Evolutionary conservation across 2,113 vertebrate genomes (phyloP).

Genomic region (Dolichallabes microphthalmus): DNA sequence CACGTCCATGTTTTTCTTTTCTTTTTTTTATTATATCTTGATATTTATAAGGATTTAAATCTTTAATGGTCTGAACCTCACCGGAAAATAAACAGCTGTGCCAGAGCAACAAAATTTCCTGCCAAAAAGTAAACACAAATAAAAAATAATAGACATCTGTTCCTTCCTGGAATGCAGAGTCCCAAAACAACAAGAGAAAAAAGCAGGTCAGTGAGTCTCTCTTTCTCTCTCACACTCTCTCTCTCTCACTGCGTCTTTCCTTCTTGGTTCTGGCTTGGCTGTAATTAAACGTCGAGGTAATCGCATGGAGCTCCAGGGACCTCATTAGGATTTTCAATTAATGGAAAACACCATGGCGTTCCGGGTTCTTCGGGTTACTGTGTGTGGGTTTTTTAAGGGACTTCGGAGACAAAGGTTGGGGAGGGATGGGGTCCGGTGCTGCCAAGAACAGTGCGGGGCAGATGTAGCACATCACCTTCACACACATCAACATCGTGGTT

Average conservation of each 20-base stretch:
- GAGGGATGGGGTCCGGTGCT: not conserved
- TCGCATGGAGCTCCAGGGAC: conserved; percentile 77
- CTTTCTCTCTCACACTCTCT: conserved; percentile 56
- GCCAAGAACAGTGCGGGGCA: conserved; percentile 62
- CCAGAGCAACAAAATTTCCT: conserved; percentile 61
- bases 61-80: conserved; percentile 72
- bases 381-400: conserved; percentile 68
- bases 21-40: conserved; percentile 28
- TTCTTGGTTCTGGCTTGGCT: conserved; percentile 67
- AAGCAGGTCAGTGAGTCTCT: conserved; percentile 70
- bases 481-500: not conserved
- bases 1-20: not conserved
- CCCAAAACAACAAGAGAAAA: conserved; percentile 68
- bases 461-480: not conserved
- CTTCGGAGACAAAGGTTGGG: conserved; percentile 64
- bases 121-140: conserved; percentile 70
- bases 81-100: conserved; percentile 65
- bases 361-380: conserved; percentile 52
- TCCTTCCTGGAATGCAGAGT: conserved; percentile 63
- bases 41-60: conserved; percentile 59
- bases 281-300: conserved; percentile 78
- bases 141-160: conserved; percentile 74
- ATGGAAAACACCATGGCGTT: conserved; percentile 74
- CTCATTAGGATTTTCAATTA: conserved; percentile 83
- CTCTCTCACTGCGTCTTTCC: conserved; percentile 67